Evolutionary conservation across 2,113 vertebrate species (phyloP).

Genomic region (Urocitellus parryii): DNA sequence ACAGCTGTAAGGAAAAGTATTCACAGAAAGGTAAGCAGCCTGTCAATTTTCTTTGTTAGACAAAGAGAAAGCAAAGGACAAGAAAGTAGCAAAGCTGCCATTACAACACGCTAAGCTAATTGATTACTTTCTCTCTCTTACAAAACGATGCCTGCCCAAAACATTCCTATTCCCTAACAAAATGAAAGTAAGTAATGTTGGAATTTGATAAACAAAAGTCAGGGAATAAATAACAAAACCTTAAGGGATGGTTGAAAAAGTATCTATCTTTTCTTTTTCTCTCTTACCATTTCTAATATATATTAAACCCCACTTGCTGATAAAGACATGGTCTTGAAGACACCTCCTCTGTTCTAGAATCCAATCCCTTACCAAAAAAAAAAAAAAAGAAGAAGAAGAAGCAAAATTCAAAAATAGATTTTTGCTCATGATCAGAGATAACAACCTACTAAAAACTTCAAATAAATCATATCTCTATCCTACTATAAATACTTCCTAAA

Average conservation of each 20-base stretch:
- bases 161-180: conserved; percentile 26
- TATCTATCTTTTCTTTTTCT: not conserved
- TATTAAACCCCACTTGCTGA: conserved; percentile 33
- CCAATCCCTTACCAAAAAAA: not conserved
- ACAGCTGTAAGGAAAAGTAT: conserved; percentile 18
- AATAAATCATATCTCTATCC: conserved; percentile 36
- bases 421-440: conserved; percentile 37
- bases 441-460: conserved; percentile 50
- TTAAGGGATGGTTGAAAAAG: not conserved
- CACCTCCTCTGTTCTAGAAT: conserved; percentile 24
- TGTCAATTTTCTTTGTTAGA: conserved; percentile 20
- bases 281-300: conserved; percentile 18
- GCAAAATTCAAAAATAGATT: conserved; percentile 60
- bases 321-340: not conserved
- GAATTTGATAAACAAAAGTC: not conserved
- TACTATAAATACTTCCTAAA: conserved; percentile 44
- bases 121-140: not conserved
- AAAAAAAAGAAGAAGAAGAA: not conserved
- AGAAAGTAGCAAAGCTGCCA: conserved; percentile 1
- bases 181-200: not conserved
- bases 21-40: conserved; percentile 42
- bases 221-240: not conserved
- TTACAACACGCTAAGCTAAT: not conserved
- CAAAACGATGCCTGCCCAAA: conserved; percentile 14
- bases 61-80: conserved; percentile 30